Percentiles rank a stretch among this genome's conserved stretches.
Evolutionary conservation across 2,888 invertebrate genomes (phyloP).

Genomic region (Limnephilus auricula): DNA sequence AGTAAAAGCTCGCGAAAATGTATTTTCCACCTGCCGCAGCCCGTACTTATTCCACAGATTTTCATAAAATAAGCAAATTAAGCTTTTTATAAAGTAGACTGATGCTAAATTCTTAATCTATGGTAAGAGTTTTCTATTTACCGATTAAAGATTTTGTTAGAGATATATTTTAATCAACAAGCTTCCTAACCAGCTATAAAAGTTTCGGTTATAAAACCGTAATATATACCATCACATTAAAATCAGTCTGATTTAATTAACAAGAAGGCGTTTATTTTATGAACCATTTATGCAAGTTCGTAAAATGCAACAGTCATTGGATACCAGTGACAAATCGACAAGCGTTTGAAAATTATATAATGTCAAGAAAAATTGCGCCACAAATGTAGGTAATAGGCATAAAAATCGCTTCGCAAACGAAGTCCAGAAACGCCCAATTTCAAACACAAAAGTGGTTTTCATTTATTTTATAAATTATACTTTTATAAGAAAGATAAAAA

Average conservation of each 20-base stretch:
- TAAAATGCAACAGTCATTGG: neutral
- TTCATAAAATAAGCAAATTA: neutral
- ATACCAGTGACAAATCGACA: no score
- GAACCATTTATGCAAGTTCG: neutral
- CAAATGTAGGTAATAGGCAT: no score
- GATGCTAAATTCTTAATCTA: neutral
- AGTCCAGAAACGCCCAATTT: no score
- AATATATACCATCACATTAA: neutral
- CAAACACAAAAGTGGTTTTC: no score
- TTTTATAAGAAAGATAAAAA: no score
- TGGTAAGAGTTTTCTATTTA: neutral
- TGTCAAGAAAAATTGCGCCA: no score
- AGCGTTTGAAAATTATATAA: no score
- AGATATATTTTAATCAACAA: neutral
- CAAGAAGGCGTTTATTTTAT: neutral
- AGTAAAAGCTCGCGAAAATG: neutral
- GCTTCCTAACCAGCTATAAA: neutral
- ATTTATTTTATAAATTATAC: no score
- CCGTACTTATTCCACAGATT: neutral
- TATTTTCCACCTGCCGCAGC: neutral
- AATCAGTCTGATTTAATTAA: neutral
- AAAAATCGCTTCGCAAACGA: no score
- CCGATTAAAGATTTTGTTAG: neutral
- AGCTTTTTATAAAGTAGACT: neutral
- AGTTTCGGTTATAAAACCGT: neutral